A percentile compares a stretch with the other conserved stretches of the same genome.
Conservation (phyloP, 2,797 vertebrate genomes). For the Distichodus sexfasciatus region DNA sequence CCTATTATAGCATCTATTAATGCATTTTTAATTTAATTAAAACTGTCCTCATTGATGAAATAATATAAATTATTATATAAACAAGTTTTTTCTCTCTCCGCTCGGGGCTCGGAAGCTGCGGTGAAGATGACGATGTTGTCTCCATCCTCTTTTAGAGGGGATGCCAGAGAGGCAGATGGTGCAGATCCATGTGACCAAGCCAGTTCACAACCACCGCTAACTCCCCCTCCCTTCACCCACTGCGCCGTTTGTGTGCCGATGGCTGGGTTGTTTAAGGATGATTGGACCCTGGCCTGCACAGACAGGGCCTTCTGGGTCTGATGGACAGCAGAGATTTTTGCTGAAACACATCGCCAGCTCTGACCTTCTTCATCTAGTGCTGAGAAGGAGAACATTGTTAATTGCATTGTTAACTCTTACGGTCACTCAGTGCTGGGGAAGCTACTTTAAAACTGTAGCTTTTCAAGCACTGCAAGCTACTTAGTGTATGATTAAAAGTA, state of each 20-base stretch:
- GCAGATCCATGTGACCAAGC: constrained; percentile 24
- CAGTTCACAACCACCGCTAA: not conserved
- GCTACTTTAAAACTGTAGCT: too few species aligned
- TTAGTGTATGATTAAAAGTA: too few species aligned
- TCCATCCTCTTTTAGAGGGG: not conserved
- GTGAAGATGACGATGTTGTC: not conserved
- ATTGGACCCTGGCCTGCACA: not conserved
- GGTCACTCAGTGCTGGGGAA: too few species aligned
- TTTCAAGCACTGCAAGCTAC: too few species aligned
- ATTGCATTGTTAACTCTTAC: not conserved
- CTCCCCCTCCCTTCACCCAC: not conserved
- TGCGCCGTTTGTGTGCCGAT: constrained; percentile 5
- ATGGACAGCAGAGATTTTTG: not conserved
- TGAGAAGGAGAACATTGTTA: not conserved
- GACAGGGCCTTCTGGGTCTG: constrained; percentile 14
- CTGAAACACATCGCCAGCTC: constrained; percentile 13
- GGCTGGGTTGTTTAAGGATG: constrained; percentile 34
- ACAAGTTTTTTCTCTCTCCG: not conserved
- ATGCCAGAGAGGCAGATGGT: constrained; percentile 27
- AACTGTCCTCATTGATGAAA: not conserved
- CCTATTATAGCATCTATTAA: not conserved
- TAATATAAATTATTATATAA: constrained; percentile 10
- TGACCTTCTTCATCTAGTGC: constrained; percentile 10
- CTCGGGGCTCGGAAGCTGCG: not conserved
- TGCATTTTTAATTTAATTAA: not conserved